Conservation (phyloP, 2,797 vertebrate species). For the Gymnoscopelus microlampas region DNA sequence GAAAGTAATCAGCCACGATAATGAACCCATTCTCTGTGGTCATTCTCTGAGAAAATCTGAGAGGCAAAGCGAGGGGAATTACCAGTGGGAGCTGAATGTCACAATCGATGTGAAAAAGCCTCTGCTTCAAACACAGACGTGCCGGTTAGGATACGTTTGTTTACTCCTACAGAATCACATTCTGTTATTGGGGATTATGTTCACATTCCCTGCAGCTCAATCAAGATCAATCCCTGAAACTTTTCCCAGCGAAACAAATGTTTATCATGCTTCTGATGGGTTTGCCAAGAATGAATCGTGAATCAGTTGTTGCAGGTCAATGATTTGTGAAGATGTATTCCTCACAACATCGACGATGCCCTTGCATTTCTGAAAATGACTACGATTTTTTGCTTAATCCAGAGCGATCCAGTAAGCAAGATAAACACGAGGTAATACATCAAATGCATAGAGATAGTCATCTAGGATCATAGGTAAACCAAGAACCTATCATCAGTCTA, state of each 20-base stretch:
- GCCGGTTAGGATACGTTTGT: not conserved
- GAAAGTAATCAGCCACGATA: slow-evolving; percentile 56
- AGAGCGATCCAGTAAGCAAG: too few relatives aligned
- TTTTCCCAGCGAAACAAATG: not conserved
- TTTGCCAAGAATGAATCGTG: not conserved
- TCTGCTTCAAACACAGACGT: slow-evolving; percentile 9
- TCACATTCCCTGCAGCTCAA: slow-evolving; percentile 1
- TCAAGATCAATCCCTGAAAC: not conserved
- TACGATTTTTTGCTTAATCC: too few relatives aligned
- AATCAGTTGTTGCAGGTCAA: not conserved
- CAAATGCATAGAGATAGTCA: too few relatives aligned
- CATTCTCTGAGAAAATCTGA: slow-evolving; percentile 44
- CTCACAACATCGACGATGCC: too few relatives aligned
- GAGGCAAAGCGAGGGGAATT: slow-evolving; percentile 41
- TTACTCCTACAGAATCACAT: not conserved
- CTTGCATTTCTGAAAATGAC: too few relatives aligned
- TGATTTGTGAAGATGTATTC: too few relatives aligned
- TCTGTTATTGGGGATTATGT: not conserved
- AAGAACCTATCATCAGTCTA: too few relatives aligned
- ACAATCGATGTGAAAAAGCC: slow-evolving; percentile 14
- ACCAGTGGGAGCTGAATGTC: slow-evolving; percentile 30
- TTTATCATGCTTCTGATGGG: not conserved
- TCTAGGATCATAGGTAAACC: too few relatives aligned
- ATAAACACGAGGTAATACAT: too few relatives aligned
- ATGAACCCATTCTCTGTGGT: slow-evolving; percentile 47